Evolutionary conservation across 1,140 invertebrate genomes (phyloP).

Genomic region (Nautilus pompilius): DNA sequence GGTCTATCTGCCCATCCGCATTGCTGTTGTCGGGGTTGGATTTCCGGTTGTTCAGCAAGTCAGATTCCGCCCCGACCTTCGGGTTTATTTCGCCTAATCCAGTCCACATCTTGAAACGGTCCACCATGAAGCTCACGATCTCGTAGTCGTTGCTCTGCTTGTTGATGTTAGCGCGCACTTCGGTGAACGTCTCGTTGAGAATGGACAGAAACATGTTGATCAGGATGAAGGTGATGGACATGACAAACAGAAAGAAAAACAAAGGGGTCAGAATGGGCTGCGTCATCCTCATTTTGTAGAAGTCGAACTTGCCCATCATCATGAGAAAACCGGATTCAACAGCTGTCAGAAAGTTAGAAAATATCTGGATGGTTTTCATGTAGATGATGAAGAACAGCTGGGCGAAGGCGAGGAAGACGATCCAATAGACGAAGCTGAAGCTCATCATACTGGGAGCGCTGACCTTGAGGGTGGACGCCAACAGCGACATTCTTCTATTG

Average conservation of each 20-base stretch:
- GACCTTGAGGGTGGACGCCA: conserved; percentile 49
- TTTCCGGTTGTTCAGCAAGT: conserved; percentile 7
- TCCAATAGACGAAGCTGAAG: conserved; percentile 54
- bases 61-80: conserved; percentile 32
- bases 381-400: conserved; percentile 61
- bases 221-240: conserved; percentile 59
- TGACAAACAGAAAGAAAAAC: conserved; percentile 59
- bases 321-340: conserved; percentile 59
- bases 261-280: conserved; percentile 57
- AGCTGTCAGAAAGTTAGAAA: conserved; percentile 57
- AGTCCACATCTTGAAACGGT: conserved; percentile 35
- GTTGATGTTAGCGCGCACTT: conserved; percentile 60
- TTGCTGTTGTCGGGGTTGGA: conserved; percentile 12
- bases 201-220: conserved; percentile 64
- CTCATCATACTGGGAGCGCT: conserved; percentile 42
- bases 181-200: conserved; percentile 59
- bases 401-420: conserved; percentile 54
- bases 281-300: conserved; percentile 55
- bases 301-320: conserved; percentile 62
- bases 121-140: conserved; percentile 62
- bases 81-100: conserved; percentile 10
- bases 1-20: conserved; percentile 37
- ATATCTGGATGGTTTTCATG: conserved; percentile 51
- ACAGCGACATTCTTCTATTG: conserved; percentile 58
- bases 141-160: conserved; percentile 65